These are phyloP conservation scores for Catharus minimus DNA, from an alignment of 2,113 vertebrate genomes.

Conservation along the genomic window DNA sequence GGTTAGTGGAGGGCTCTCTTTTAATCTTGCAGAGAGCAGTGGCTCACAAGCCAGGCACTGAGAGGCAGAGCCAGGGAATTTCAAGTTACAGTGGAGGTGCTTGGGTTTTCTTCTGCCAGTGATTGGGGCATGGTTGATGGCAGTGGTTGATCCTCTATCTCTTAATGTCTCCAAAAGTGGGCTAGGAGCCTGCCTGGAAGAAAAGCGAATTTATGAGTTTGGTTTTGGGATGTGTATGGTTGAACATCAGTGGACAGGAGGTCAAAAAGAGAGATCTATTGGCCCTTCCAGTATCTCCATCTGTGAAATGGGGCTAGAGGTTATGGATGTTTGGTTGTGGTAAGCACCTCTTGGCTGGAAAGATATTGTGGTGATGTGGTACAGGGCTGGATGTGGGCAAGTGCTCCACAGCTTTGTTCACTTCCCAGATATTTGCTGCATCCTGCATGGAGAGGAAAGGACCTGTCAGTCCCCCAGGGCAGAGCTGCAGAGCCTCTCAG, in stretches of 20 bases:
- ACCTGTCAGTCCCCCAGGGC: neutral
- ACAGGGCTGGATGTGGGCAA: neutral
- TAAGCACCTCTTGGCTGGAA: neutral
- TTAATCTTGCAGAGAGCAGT: constrained; percentile 1
- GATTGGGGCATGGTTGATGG: neutral
- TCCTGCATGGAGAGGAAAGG: neutral
- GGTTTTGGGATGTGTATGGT: neutral
- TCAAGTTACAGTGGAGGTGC: neutral
- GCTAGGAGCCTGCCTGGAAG: neutral
- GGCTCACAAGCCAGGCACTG: neutral
- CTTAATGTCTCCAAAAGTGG: constrained; percentile 8
- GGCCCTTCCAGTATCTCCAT: neutral
- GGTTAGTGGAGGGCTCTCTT: constrained; percentile 22
- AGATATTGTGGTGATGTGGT: neutral
- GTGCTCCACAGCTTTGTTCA: neutral
- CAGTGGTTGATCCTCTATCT: constrained; percentile 9
- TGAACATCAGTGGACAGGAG: neutral
- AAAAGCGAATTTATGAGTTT: neutral
- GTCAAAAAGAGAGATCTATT: neutral
- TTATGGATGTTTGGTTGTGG: neutral
- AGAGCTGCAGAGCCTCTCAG: neutral
- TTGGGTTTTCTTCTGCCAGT: neutral
- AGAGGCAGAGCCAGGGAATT: constrained; percentile 19
- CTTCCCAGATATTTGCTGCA: neutral
- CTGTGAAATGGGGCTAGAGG: neutral